Percentiles rank a stretch among this genome's conserved stretches.
Evolutionary conservation across 2,888 invertebrate species (phyloP).

Genomic region (Lithophane leautieri): DNA sequence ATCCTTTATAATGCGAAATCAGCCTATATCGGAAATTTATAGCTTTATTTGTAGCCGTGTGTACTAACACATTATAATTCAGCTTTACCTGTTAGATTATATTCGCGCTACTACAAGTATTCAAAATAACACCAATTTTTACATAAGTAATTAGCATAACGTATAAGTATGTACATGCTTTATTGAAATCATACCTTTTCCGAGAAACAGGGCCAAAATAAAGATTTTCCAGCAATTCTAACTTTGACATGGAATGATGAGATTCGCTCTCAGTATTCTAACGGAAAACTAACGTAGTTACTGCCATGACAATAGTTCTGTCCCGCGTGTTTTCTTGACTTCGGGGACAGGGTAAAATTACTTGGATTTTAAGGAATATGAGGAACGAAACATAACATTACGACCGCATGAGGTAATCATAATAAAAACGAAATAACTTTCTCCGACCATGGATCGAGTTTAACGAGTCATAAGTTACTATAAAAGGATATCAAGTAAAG

Average conservation of each 20-base stretch:
- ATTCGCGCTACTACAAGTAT: background rate
- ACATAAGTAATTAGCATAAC: conserved; percentile 5
- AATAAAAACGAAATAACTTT: conserved; percentile 60
- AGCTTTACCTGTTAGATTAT: conserved; percentile 36
- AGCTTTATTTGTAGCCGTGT: no score
- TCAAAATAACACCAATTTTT: conserved; percentile 11
- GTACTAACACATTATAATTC: background rate
- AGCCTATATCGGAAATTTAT: no score
- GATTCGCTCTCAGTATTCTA: conserved; percentile 36
- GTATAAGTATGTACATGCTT: background rate
- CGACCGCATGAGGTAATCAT: conserved; percentile 53
- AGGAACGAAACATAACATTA: conserved; percentile 41
- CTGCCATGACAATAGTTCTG: conserved; percentile 44
- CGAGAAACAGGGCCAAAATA: conserved; percentile 31
- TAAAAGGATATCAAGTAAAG: conserved; percentile 29
- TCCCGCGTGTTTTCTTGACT: conserved; percentile 40
- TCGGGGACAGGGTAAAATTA: conserved; percentile 33
- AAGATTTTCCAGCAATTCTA: conserved; percentile 33
- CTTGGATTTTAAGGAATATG: conserved; percentile 14
- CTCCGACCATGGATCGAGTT: conserved; percentile 40
- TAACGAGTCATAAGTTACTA: conserved; percentile 37
- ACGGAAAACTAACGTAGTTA: conserved; percentile 42
- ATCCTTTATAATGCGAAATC: no score
- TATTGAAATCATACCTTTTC: conserved; percentile 36
- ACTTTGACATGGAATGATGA: conserved; percentile 2